Evolutionary conservation across 53 echinoderm and acorn worm genomes (phyloP), one percentile per base, ranked within the genome.

Genomic region (Crossaster papposus): DNA sequence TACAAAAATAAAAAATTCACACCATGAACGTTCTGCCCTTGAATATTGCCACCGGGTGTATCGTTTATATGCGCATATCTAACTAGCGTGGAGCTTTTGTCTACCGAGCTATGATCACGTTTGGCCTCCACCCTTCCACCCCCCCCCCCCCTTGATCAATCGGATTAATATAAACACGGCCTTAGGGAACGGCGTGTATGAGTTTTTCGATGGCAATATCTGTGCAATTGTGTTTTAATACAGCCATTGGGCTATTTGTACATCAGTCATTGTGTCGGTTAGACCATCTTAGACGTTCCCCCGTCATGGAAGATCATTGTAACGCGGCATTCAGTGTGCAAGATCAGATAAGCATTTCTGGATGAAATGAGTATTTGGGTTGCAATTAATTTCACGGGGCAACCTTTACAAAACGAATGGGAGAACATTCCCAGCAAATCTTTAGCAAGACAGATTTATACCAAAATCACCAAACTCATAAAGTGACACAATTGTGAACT

Each of bases 121-220:
- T 28, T 44, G 71, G 51, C 29, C 72, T 54, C n/a, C 15, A 4
- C 58, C 15, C 29, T 53, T 54, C n/a, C 15, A 4, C 58, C 15
- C 2, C 58, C 58, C 0, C 17, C 6, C 58, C 2, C 22, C 58
- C 14, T 52, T 32, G 32, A 85, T 85, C 85, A 85, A 85, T 72
- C 53, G 73, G 85, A 83, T 83, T 85, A 51, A 85, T 85, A 72
- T 32, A 52, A 51, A 85, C 51, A 33, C 11, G 26, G 72, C 85
- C 85, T 1, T 30, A 51, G 85, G 85, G 71, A 33, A 14, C 0
- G 14, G 30, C 14, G 31, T 30, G n/a, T 85, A 85, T 74, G 74
- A 85, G n/a, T n/a, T 85, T 85, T 85, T 85, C 70, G 36, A 72
- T 85, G 53, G 83, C 29, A 37, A 52, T 38, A 36, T 36, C 58